Evolutionary conservation across 1,140 invertebrate genomes (phyloP), one percentile per base, ranked within the genome.

Genomic region (Geopemphigus sp.): DNA sequence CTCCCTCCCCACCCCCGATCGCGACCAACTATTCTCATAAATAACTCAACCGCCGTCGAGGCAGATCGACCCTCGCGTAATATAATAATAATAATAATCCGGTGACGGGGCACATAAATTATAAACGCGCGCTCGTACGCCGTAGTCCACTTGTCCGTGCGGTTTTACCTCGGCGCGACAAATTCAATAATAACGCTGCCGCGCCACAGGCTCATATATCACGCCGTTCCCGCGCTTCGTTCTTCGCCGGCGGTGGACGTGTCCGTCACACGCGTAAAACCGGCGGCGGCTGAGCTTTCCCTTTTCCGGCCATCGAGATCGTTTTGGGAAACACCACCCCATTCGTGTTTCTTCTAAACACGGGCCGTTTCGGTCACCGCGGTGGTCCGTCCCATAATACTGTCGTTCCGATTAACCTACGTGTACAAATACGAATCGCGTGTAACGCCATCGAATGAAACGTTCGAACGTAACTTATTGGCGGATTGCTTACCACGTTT

Each of bases 41-140:
- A 74, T 74, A 74, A 74, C 50, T 74, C 72, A 59, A 56, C 54
- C 54, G 64, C 64, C 63, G n/a, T 39, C 63, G 39, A 47, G 64
- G 64, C 64, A 68, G 39, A 47, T 4, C 72, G 29, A 54, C 72
- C 50, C 72, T 73, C 32, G 32, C 12, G 39, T 68, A 45, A 68
- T 68, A 22, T 45, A 66, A 66, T 68, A 68, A 66, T 66, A 66
- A 68, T 68, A 68, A 39, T 39, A 73, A 73, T 73, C 70, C 70
- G 53, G 70, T 73, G 70, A 73, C 70, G 70, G 70, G 17, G 70
- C 70, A 73, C 70, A 73, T 73, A 73, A 73, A 73, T 73, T 73
- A 73, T 24, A 56, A 3, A 32, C 63, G 63, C 19, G 19, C 63
- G 32, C 17, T 24, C 26, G 59, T 61, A 64, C 29, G 29, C 24